A percentile compares a stretch with the other conserved stretches of the same genome.
These are phyloP conservation scores for Drosophila rufa DNA, from an alignment of 1,140 invertebrate species.

Conservation along the genomic window DNA sequence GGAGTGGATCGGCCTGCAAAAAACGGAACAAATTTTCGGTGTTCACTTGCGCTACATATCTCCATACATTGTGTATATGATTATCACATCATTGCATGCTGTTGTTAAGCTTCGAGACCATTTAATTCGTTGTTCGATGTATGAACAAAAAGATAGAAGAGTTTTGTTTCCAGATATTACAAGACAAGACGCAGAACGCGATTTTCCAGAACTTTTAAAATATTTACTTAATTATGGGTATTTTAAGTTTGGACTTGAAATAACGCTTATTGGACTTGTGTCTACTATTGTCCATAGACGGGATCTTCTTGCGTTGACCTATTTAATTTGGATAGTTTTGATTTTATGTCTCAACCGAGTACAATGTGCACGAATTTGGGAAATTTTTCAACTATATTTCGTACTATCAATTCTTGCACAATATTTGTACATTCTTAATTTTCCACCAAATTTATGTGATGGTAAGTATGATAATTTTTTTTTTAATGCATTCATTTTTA, in stretches of 20 bases:
- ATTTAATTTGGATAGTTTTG: constrained; percentile 93
- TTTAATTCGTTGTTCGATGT: constrained; percentile 86
- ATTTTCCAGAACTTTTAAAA: constrained; percentile 92
- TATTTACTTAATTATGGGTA: constrained; percentile 96
- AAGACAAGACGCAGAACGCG: constrained; percentile 93
- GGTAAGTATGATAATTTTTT: constrained; percentile 85
- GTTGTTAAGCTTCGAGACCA: constrained; percentile 94
- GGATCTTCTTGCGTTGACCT: constrained; percentile 95
- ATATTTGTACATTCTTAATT: constrained; percentile 94
- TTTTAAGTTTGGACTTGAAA: constrained; percentile 97
- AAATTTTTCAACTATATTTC: constrained; percentile 92
- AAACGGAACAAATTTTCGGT: constrained; percentile 86
- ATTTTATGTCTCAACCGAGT: constrained; percentile 90
- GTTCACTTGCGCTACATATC: constrained; percentile 89
- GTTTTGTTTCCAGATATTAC: constrained; percentile 94
- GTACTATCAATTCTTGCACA: constrained; percentile 93
- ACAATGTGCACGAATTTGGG: constrained; percentile 92
- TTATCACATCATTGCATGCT: constrained; percentile 94
- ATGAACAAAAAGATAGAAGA: constrained; percentile 85
- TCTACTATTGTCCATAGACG: constrained; percentile 94
- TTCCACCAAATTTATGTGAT: constrained; percentile 92
- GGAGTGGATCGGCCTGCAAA: constrained; percentile 95
- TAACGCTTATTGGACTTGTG: constrained; percentile 94
- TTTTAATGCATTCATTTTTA: neutral
- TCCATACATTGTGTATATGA: constrained; percentile 93